Base-by-base conservation (phyloP, 2,797 vertebrate genomes). In the Bradypodion pumilum region DNA sequence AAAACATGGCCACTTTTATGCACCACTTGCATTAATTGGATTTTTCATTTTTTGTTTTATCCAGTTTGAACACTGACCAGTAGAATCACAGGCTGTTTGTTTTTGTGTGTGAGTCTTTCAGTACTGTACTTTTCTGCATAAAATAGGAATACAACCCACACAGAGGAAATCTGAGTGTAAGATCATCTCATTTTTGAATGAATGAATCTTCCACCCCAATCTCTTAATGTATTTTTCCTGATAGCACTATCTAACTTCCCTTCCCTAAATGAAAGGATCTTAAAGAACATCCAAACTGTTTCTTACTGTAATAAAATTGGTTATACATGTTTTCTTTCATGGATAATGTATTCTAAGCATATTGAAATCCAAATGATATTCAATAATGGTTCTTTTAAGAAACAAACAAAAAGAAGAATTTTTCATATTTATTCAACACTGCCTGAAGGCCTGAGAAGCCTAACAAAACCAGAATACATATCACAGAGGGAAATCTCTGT, bases 361-460 rank as follows among this genome's bases (percentile, higher is more conserved):
- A 0, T 44, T 12, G 37, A 80, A 90, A 0, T 68, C 5, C 1
- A 82, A 87, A 85, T 8, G 19, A 87, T 88, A 86, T 60, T 69
- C 81, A 83, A 9, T 12, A 74, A n/a, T 15, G n/a, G 7, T 78
- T 10, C 13, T 87, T 89, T 90, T 82, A 66, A 84, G 1, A 59
- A 10, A 29, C 74, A 0, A 0, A 15, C 13, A 29, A 44, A 2
- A 40, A 4, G 72, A 4, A 29, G 49, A 4, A 8, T 65, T 78
- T 89, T 62, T 90, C 37, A 52, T 88, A 60, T 62, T 91, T 90
- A 85, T 72, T 66, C 65, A 89, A 83, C 83, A 79, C 16, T 85
- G 35, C 74, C 78, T 78, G 81, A 86, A 82, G 85, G 84, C 62
- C 83, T 21, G 49, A 59, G 35, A 60, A 77, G 72, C 13, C 62